Percentiles rank a stretch among this genome's conserved stretches.
Evolutionary conservation across 2,797 vertebrate genomes (phyloP).

Genomic region (Alfaro cultratus): DNA sequence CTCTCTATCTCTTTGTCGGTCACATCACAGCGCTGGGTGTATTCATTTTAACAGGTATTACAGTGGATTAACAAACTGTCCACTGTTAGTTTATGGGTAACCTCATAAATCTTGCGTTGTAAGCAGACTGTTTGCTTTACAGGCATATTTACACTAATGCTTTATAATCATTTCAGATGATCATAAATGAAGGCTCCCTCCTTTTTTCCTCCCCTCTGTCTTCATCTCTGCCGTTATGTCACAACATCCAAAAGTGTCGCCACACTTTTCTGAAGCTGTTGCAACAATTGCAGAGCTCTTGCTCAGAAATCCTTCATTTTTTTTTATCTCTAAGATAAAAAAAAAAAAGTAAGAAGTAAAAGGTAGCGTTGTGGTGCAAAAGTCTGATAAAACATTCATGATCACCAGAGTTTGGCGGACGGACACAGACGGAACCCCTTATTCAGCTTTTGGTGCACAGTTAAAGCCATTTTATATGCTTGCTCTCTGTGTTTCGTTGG

Average conservation of each 20-base stretch:
- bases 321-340: not conserved
- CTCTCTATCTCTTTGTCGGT: slow-evolving; percentile 17
- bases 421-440: slow-evolving; percentile 50
- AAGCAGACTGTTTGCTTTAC: slow-evolving; percentile 69
- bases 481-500: slow-evolving; percentile 71
- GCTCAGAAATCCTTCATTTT: slow-evolving; percentile 38
- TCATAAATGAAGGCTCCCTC: slow-evolving; percentile 47
- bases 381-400: slow-evolving; percentile 64
- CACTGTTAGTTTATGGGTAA: slow-evolving; percentile 68
- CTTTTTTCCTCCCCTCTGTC: not conserved
- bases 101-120: slow-evolving; percentile 75
- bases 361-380: slow-evolving; percentile 21
- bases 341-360: slow-evolving; percentile 10
- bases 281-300: slow-evolving; percentile 56
- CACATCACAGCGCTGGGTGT: slow-evolving; percentile 55
- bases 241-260: slow-evolving; percentile 55
- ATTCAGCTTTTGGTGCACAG: slow-evolving; percentile 67
- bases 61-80: slow-evolving; percentile 77
- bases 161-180: slow-evolving; percentile 75
- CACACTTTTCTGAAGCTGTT: slow-evolving; percentile 43
- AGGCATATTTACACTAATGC: slow-evolving; percentile 73
- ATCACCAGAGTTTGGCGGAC: slow-evolving; percentile 53
- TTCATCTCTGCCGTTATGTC: slow-evolving; percentile 43
- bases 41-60: slow-evolving; percentile 73
- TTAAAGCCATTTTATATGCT: slow-evolving; percentile 77